phyloP scores from a whole-genome alignment of 2,888 invertebrate genomes.

The Serrognathus titanus region DNA sequence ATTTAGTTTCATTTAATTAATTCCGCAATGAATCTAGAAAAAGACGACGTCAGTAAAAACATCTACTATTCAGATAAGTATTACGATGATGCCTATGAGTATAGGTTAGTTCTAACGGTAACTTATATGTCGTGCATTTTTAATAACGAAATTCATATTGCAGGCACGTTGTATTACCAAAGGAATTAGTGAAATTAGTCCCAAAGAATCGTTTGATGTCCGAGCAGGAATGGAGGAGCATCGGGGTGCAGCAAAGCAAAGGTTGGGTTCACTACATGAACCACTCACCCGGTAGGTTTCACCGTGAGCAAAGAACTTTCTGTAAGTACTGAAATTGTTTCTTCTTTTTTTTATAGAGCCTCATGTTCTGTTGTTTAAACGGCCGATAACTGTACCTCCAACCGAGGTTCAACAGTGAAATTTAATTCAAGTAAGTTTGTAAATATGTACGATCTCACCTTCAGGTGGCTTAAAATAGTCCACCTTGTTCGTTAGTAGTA shows the following conservation, averaged over 20 bases:
- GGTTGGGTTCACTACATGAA: slow-evolving; percentile 98
- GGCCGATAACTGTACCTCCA: slow-evolving; percentile 61
- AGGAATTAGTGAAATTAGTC: slow-evolving; percentile 84
- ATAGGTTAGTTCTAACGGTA: slow-evolving; percentile 65
- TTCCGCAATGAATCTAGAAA: slow-evolving; percentile 32
- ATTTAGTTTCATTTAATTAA: too few species aligned
- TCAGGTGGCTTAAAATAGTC: too few species aligned
- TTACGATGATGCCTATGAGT: slow-evolving; percentile 85
- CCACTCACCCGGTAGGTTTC: slow-evolving; percentile 77
- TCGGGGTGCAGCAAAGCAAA: slow-evolving; percentile 94
- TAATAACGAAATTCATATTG: slow-evolving; percentile 26
- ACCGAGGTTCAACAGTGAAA: slow-evolving; percentile 8
- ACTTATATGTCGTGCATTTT: not conserved
- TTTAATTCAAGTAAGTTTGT: not conserved
- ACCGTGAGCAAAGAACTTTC: not conserved
- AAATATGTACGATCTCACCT: not conserved
- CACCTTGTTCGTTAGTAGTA: too few species aligned
- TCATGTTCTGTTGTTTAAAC: slow-evolving; percentile 82
- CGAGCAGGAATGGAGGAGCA: slow-evolving; percentile 88
- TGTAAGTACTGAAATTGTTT: slow-evolving; percentile 12
- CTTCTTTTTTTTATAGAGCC: slow-evolving; percentile 66
- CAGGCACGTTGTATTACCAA: slow-evolving; percentile 93
- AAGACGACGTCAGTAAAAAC: slow-evolving; percentile 54
- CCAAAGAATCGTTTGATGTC: slow-evolving; percentile 92
- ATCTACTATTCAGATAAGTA: slow-evolving; percentile 95